These are phyloP conservation scores for Sinonovacula constricta DNA, from an alignment of 1,140 invertebrate species.

Conservation along the genomic window DNA sequence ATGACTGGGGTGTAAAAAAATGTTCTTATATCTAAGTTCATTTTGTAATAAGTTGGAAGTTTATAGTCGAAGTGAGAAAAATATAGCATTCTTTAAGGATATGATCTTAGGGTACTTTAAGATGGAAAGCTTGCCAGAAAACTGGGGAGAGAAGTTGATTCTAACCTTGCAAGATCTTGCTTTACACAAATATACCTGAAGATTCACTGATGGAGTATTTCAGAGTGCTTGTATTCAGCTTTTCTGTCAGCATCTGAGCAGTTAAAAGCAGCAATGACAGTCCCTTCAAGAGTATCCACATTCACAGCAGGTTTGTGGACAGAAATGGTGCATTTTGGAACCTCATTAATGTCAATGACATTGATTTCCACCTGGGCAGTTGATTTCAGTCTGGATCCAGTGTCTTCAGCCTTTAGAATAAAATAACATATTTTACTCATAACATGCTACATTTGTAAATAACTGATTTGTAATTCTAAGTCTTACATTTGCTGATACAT, in stretches of 20 bases:
- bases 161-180: too few relatives aligned
- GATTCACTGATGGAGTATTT: neutral
- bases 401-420: constrained; percentile 30
- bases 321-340: neutral
- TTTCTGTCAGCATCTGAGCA: constrained; percentile 37
- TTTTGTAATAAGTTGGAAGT: too few relatives aligned
- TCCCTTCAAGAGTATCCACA: constrained; percentile 13
- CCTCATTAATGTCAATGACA: constrained; percentile 25
- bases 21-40: too few relatives aligned
- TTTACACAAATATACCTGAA: constrained; percentile 21
- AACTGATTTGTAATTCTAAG: too few relatives aligned
- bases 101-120: too few relatives aligned
- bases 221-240: constrained; percentile 5
- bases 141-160: too few relatives aligned
- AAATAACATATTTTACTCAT: constrained; percentile 2
- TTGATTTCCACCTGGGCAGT: constrained; percentile 13
- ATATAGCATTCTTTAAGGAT: too few relatives aligned
- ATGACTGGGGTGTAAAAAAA: too few relatives aligned
- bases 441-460: too few relatives aligned
- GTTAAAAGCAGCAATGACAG: neutral
- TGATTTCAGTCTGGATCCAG: constrained; percentile 14
- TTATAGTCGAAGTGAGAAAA: too few relatives aligned
- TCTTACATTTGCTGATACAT: too few relatives aligned
- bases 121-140: too few relatives aligned
- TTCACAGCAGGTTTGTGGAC: neutral